Percentiles rank a stretch among this genome's conserved stretches.
Evolutionary conservation across 2,888 invertebrate species (phyloP).

Genomic region (Yponomeuta sedellus): DNA sequence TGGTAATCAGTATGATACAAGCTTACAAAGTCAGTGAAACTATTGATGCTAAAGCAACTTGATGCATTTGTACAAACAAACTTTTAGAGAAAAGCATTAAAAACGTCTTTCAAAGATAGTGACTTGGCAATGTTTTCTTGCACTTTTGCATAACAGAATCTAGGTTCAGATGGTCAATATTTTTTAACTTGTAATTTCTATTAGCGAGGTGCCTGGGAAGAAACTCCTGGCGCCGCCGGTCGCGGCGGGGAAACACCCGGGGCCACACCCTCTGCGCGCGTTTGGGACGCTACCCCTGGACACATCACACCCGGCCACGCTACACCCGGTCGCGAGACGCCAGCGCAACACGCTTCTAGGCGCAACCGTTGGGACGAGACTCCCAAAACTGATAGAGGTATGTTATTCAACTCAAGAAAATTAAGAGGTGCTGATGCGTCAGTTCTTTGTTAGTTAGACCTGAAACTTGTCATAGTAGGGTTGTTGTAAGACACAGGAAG

Average conservation of each 20-base stretch:
- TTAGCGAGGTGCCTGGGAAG: constrained; percentile 87
- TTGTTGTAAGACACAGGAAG: too few species aligned
- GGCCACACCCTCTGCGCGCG: constrained; percentile 94
- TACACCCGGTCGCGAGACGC: constrained; percentile 90
- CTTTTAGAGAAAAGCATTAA: too few species aligned
- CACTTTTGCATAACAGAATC: neutral
- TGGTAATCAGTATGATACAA: neutral
- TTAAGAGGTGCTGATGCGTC: neutral
- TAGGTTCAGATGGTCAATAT: neutral
- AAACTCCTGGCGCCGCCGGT: constrained; percentile 87
- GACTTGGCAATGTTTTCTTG: too few species aligned
- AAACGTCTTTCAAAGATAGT: too few species aligned
- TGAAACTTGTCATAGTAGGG: too few species aligned
- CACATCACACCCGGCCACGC: constrained; percentile 91
- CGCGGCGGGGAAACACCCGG: constrained; percentile 92
- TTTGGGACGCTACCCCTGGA: constrained; percentile 98
- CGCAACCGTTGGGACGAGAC: constrained; percentile 99
- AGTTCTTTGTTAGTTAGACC: too few species aligned
- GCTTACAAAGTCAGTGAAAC: neutral
- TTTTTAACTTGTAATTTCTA: neutral
- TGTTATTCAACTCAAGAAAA: neutral
- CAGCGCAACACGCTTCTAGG: constrained; percentile 83
- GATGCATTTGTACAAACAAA: too few species aligned
- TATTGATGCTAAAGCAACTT: too few species aligned
- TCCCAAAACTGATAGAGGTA: constrained; percentile 95